phyloP scores from a whole-genome alignment of 2,113 vertebrate species.

The Carollia perspicillata region DNA sequence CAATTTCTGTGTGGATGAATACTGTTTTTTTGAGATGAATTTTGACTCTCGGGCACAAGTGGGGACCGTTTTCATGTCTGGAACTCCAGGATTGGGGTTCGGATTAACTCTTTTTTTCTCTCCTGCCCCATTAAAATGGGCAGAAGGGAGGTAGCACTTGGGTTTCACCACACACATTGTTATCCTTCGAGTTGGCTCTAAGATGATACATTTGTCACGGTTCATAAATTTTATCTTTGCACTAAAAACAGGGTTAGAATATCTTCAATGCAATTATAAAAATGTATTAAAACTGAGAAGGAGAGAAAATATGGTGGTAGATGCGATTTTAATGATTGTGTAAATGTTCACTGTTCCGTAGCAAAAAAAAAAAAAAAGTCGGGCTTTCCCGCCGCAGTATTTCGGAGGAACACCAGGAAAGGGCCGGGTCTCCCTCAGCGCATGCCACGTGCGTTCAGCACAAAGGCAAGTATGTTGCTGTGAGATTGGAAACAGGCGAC shows the following conservation, averaged over 20 bases:
- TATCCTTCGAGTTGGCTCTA: conserved; percentile 83
- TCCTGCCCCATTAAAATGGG: neutral
- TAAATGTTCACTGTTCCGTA: conserved; percentile 84
- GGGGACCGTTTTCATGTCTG: neutral
- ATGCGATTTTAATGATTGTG: conserved; percentile 87
- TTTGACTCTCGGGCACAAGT: neutral
- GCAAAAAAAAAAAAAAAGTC: conserved; percentile 38
- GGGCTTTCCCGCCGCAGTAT: conserved; percentile 45
- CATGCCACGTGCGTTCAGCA: neutral
- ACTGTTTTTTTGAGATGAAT: neutral
- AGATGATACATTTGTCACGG: conserved; percentile 82
- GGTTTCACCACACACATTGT: conserved; percentile 71
- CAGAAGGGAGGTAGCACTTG: conserved; percentile 11
- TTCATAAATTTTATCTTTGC: conserved; percentile 88
- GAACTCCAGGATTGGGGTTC: neutral
- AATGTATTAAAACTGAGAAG: conserved; percentile 86
- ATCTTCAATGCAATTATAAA: conserved; percentile 87
- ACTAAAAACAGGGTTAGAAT: conserved; percentile 88
- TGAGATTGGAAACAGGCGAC: neutral
- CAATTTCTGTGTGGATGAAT: neutral
- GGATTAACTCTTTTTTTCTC: neutral
- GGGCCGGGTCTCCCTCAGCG: neutral
- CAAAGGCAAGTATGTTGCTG: neutral
- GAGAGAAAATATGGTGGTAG: conserved; percentile 82
- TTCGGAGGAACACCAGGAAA: conserved; percentile 34